Percentiles rank a stretch among this genome's conserved stretches.
These are phyloP conservation scores for Globia sparganii DNA, from an alignment of 2,888 invertebrate genomes.

Conservation along the genomic window DNA sequence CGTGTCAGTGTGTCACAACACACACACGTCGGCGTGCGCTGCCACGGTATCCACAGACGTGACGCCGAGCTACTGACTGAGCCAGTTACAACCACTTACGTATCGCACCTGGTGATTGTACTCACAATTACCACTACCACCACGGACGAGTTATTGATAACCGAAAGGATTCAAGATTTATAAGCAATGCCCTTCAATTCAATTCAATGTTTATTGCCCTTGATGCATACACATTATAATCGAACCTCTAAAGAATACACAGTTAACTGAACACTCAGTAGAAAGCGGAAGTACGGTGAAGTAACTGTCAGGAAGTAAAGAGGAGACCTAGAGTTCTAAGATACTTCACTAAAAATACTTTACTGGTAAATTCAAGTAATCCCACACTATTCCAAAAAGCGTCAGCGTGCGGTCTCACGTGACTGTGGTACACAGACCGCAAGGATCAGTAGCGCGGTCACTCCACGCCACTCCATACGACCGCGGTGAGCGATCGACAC, in stretches of 20 bases:
- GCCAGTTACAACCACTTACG: background rate
- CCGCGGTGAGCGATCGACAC: background rate
- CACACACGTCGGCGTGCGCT: background rate
- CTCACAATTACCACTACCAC: background rate
- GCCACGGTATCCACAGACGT: slow-evolving; percentile 5
- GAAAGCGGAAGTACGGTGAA: background rate
- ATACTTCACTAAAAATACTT: background rate
- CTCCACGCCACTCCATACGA: background rate
- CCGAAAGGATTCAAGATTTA: background rate
- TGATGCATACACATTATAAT: background rate
- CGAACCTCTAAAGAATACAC: background rate
- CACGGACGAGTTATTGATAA: background rate
- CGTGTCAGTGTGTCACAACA: slow-evolving; percentile 18
- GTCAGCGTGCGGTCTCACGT: background rate
- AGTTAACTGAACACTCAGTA: background rate
- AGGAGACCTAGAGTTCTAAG: background rate
- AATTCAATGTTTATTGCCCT: too few relatives aligned
- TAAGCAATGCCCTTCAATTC: background rate
- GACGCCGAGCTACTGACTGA: background rate
- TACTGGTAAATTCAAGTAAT: background rate
- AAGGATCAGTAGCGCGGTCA: background rate
- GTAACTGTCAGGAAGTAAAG: background rate
- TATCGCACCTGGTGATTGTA: background rate
- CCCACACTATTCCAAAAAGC: background rate
- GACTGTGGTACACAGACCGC: background rate